Evolutionary conservation across 2,113 vertebrate species (phyloP), one percentile per base, ranked within the genome.

Genomic region (Octodon degus): DNA sequence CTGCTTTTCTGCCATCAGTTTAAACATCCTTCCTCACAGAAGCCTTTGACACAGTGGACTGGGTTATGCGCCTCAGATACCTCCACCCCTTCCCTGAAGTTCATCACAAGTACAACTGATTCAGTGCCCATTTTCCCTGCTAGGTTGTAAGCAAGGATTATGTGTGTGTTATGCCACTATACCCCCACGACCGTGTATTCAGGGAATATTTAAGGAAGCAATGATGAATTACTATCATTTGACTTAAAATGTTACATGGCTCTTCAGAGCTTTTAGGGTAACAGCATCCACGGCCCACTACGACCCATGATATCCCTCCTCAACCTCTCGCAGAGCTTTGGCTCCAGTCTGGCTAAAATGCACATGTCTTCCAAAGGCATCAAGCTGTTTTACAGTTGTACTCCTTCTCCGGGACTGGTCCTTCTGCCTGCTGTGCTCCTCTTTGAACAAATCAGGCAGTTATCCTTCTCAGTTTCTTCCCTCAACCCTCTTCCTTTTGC

Each of bases 181-280:
- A 20, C 50, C 50, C 32, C 92, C 1, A 25, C 20, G 4, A n/a
- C 58, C 43, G 62, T 77, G 70, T 11, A n/a, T 27, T 27, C 72
- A 43, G 30, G 47, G 79, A 95, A 70, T 86, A 53, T 34, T 96
- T 89, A 47, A 55, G 27, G 76, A 72, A 89, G 63, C n/a, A 89
- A 93, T n/a, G 12, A n/a, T 79, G 72, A 88, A 40, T 37, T 43
- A 67, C 13, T 50, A 50, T 55, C 47, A 40, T 10, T 55, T 80
- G 62, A 55, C 74, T 58, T 67, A 53, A 89, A 62, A 40, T 4
- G 50, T 60, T 37, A 83, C 55, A 0, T 40, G 37, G 16, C 11
- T 94, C 55, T 80, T 93, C 17, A 11, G 3, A 62, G 47, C 37
- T 47, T 76, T 62, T 2, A 24, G 89, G 30, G 67, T 50, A 81